Conservation (phyloP, 2,113 vertebrate species). For the Nycticebus coucang region DNA sequence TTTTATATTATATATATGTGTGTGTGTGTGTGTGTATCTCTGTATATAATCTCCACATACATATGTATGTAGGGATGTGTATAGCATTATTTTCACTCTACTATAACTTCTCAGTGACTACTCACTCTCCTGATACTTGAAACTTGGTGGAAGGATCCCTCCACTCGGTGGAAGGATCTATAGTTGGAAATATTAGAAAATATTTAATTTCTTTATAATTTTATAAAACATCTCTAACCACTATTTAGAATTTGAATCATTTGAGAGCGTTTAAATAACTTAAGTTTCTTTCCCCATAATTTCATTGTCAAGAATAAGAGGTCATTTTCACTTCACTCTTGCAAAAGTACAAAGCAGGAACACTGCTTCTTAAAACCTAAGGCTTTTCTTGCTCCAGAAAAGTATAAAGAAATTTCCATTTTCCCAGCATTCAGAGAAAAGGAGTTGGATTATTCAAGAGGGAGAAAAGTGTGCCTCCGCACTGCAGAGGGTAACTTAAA, state of each 20-base stretch:
- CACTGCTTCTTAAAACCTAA: neutral
- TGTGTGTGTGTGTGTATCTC: neutral
- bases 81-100: neutral
- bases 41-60: too few species aligned
- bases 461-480: neutral
- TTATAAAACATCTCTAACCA: neutral
- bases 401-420: neutral
- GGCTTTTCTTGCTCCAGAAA: neutral
- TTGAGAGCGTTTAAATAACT: neutral
- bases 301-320: neutral
- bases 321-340: neutral
- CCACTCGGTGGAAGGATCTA: neutral
- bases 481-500: neutral
- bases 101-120: neutral
- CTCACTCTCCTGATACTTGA: neutral
- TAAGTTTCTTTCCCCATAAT: neutral
- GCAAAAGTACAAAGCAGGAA: neutral
- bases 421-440: neutral
- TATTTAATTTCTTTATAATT: neutral
- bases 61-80: neutral
- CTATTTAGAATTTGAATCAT: neutral
- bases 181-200: neutral
- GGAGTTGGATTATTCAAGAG: neutral
- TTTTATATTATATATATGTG: neutral
- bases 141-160: neutral